Conservation (phyloP, 2,888 invertebrate species). For the Drosophila buzzatii region DNA sequence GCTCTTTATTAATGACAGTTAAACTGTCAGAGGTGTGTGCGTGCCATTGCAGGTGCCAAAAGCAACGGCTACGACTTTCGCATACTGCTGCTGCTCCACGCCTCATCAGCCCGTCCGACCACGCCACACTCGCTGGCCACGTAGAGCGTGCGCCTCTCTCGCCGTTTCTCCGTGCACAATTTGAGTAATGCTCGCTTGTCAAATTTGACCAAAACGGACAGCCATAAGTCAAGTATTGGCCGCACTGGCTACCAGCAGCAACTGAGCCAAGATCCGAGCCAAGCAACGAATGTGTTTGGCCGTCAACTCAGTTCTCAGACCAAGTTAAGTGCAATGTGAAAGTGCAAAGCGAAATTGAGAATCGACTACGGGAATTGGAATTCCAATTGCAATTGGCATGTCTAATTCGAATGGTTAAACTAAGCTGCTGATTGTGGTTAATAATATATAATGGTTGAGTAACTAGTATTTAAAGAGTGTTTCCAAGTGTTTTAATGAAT, state of each 20-base stretch:
- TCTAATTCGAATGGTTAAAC: neutral
- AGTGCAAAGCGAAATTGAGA: slow-evolving; percentile 1
- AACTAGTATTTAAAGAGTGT: neutral
- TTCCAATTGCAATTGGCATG: neutral
- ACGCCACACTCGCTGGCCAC: neutral
- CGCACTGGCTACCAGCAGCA: neutral
- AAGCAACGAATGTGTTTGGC: slow-evolving; percentile 12
- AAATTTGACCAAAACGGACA: slow-evolving; percentile 68
- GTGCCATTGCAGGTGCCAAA: slow-evolving; percentile 70
- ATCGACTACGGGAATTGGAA: neutral
- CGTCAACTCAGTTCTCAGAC: slow-evolving; percentile 17
- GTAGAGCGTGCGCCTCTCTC: neutral
- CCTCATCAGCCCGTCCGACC: neutral
- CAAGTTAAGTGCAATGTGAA: slow-evolving; percentile 13
- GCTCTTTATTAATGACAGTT: slow-evolving; percentile 78
- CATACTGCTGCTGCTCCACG: slow-evolving; percentile 9
- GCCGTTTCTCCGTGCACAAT: slow-evolving; percentile 30
- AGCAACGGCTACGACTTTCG: slow-evolving; percentile 43
- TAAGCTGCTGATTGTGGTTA: neutral
- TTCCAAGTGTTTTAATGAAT: neutral
- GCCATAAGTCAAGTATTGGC: slow-evolving; percentile 70
- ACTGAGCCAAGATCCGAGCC: neutral
- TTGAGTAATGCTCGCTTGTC: slow-evolving; percentile 74
- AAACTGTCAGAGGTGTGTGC: slow-evolving; percentile 77
- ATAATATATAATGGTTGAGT: neutral